Percentiles rank a stretch among this genome's conserved stretches.
Conservation (phyloP, 2,888 invertebrate genomes). For the Itoplectis maculator region DNA sequence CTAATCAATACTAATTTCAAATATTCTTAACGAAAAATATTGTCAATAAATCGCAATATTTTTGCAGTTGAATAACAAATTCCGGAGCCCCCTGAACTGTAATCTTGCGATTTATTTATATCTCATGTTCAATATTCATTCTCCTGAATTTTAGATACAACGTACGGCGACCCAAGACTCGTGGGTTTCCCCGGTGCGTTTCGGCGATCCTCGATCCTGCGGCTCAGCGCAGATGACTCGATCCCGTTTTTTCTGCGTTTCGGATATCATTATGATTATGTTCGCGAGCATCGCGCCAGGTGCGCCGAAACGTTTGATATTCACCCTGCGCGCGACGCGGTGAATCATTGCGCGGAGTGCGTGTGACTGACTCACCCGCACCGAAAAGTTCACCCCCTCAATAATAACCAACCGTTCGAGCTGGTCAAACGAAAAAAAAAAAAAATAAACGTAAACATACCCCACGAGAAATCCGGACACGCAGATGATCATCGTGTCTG, state of each 20-base stretch:
- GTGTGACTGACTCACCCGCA: constrained; percentile 53
- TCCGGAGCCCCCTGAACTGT: no score
- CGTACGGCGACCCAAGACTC: no score
- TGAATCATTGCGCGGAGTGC: constrained; percentile 56
- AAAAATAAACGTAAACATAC: constrained; percentile 75
- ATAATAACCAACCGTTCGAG: constrained; percentile 27
- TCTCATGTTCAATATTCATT: neutral
- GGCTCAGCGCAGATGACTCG: constrained; percentile 38
- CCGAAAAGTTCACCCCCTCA: constrained; percentile 51
- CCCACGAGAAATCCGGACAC: constrained; percentile 83
- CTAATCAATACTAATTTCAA: neutral
- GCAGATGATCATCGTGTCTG: constrained; percentile 81
- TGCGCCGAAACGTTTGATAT: constrained; percentile 64
- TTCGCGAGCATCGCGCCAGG: constrained; percentile 54
- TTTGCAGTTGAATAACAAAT: no score
- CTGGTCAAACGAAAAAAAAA: constrained; percentile 48
- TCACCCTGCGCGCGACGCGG: constrained; percentile 44
- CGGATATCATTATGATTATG: constrained; percentile 44
- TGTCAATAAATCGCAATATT: no score
- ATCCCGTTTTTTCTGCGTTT: constrained; percentile 35
- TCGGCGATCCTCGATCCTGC: constrained; percentile 65
- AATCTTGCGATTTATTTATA: no score
- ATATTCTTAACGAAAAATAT: neutral
- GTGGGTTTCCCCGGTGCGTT: constrained; percentile 47
- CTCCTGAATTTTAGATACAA: no score